Evolutionary conservation across 2,797 vertebrate genomes (phyloP), one percentile per base, ranked within the genome.

Genomic region (Champsocephalus esox): DNA sequence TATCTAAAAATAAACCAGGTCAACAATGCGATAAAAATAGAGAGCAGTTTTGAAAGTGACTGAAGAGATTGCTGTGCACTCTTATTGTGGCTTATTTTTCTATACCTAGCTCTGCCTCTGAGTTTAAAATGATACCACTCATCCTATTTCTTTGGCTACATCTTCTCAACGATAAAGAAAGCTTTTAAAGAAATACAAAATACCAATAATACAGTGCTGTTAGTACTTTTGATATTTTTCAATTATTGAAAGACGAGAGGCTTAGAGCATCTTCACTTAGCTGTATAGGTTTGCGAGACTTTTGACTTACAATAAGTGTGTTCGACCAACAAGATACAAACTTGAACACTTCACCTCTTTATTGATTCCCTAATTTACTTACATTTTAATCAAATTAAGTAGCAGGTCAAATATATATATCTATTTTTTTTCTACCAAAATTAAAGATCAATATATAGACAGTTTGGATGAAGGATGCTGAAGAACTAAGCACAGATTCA

Each of bases 1-100:
- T 32, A 13, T 77, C 83, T 87, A 89, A 88, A 89, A 83, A 83
- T 89, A 88, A 16, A 62, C 49, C 56, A 55, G 76, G 75, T 84
- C 75, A 85, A 74, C 55, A 75, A 34, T 44, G 62, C 49, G 82
- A 73, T 75, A 79, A 73, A 83, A 83, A 87, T 81, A 88, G 73
- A 49, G 1, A 9, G 17, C 19, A 41, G 45, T 48, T 81, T 44
- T 21, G 14, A 70, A 41, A 46, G 51, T 57, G 14, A 63, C 48
- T 50, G 6, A 28, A 76, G 14, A 71, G 41, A 16, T 52, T 11
- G 58, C 12, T 11, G 21, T 52, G 17, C 28, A 17, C 34, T 66
- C 51, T 86, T 19, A 54, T 41, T 57, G 52, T 16, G 38, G 54
- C 16, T 55, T 44, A 12, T 41, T 59, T 71, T 66, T 66, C 34